These are phyloP conservation scores for Sardinella longiceps DNA, from an alignment of 2,797 vertebrate species.

Conservation along the genomic window DNA sequence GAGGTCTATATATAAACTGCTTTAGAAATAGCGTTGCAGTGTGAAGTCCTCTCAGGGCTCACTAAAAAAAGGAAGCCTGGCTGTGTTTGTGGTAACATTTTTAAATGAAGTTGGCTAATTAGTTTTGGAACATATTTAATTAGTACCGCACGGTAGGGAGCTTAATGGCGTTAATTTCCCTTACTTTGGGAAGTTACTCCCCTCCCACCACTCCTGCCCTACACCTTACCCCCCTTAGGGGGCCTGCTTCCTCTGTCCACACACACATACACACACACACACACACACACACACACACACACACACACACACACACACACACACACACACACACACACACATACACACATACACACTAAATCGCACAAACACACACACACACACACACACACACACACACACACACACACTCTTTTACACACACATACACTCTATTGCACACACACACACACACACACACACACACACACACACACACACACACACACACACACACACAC, in stretches of 20 bases:
- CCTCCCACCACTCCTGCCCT: no score
- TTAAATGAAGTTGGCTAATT: not conserved
- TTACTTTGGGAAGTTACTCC: not conserved
- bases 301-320: not conserved
- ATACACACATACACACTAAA: not conserved
- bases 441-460: no score
- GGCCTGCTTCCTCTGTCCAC: no score
- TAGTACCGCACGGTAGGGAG: not conserved
- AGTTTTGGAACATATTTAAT: not conserved
- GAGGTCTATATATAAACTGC: not conserved
- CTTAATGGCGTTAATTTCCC: not conserved
- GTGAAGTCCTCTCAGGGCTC: no score
- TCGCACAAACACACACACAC: no score
- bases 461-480: not conserved
- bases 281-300: slow-evolving; percentile 11
- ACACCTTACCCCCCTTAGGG: no score
- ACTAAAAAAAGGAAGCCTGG: not conserved
- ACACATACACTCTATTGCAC: no score
- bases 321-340: not conserved
- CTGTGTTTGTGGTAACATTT: not conserved
- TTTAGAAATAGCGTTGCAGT: not conserved
- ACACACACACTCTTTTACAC: no score
- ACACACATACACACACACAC: no score
- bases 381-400: no score
- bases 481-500: not conserved